Conservation (phyloP, 23 tunicate species). For the Botrylloides violaceus region DNA sequence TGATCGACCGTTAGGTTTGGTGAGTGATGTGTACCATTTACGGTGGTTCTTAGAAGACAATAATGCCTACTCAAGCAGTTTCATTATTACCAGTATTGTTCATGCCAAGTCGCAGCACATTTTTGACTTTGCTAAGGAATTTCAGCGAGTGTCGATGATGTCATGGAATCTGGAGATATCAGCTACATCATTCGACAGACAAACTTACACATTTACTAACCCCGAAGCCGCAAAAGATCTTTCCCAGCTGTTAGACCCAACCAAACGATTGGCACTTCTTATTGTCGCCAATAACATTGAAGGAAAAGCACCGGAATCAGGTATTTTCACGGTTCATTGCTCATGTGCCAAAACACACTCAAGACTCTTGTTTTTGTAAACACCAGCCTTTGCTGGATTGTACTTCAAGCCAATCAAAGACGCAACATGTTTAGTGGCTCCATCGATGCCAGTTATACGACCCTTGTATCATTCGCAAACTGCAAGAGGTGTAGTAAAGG, state of each 20-base stretch:
- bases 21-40: conserved; percentile 17
- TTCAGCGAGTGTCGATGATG: conserved; percentile 32
- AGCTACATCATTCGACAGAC: conserved; percentile 18
- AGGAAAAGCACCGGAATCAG: conserved; percentile 40
- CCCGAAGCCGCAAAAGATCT: conserved; percentile 10
- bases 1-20: conserved; percentile 42
- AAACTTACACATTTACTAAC: conserved; percentile 57
- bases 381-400: conserved; percentile 21
- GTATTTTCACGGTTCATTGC: too few species aligned
- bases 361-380: neutral
- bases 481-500: too few species aligned
- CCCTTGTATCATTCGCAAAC: too few species aligned
- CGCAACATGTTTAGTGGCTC: conserved; percentile 17
- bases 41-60: too few species aligned
- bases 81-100: too few species aligned
- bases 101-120: too few species aligned
- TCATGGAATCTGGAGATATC: conserved; percentile 52
- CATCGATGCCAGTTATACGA: neutral
- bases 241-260: neutral
- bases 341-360: too few species aligned
- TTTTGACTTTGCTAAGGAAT: too few species aligned
- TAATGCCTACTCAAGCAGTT: too few species aligned
- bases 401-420: conserved; percentile 16
- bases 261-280: conserved; percentile 11
- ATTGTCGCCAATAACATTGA: conserved; percentile 28